A percentile compares a stretch with the other conserved stretches of the same genome.
These are phyloP conservation scores for Pherbina coryleti DNA, from an alignment of 2,888 invertebrate species.

Conservation along the genomic window DNA sequence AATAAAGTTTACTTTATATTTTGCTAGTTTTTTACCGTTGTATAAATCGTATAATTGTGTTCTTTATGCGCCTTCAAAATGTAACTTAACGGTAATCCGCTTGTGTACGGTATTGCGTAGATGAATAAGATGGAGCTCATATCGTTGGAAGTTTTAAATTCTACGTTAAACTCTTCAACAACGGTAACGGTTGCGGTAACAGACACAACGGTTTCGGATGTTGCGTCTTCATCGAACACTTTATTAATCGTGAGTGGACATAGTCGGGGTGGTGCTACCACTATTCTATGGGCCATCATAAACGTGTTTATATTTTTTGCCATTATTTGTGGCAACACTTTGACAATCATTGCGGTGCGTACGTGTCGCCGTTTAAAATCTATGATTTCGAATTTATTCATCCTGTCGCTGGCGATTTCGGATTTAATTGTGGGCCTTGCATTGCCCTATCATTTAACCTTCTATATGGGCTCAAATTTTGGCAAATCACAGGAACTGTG, in stretches of 20 bases:
- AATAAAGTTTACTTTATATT: not conserved
- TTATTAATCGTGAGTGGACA: not conserved
- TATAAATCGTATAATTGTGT: too few species aligned
- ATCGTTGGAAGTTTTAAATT: not conserved
- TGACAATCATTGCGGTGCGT: slow-evolving; percentile 81
- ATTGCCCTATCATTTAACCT: slow-evolving; percentile 82
- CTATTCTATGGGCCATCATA: slow-evolving; percentile 74
- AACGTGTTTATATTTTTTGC: slow-evolving; percentile 77
- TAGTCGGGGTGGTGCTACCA: not conserved
- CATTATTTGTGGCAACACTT: slow-evolving; percentile 80
- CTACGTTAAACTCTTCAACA: not conserved
- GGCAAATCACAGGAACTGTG: slow-evolving; percentile 76
- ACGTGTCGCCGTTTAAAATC: slow-evolving; percentile 78
- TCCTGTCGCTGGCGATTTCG: slow-evolving; percentile 82
- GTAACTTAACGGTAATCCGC: too few species aligned
- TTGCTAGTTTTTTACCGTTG: too few species aligned
- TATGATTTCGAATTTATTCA: slow-evolving; percentile 82
- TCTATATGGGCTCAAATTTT: slow-evolving; percentile 76
- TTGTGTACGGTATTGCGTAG: not conserved
- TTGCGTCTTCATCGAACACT: not conserved
- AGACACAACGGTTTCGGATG: not conserved
- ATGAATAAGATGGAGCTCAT: not conserved
- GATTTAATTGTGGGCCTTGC: slow-evolving; percentile 84
- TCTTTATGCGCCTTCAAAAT: not conserved
- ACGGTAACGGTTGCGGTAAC: not conserved